Evolutionary conservation across 2,888 invertebrate species (phyloP), one percentile per base, ranked within the genome.

Genomic region (Hydraecia micacea): DNA sequence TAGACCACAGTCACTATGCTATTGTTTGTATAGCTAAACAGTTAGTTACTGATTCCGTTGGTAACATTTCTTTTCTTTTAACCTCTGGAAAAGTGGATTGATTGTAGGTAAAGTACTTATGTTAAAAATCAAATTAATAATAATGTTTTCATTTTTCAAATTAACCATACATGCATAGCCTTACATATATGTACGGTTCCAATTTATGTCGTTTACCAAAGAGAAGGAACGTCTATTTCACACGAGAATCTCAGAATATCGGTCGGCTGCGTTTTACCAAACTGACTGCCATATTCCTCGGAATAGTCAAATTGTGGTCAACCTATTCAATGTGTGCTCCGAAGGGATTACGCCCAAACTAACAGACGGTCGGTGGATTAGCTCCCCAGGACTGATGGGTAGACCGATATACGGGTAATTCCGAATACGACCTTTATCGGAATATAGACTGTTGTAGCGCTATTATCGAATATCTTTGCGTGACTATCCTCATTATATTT

Each of bases 291-390:
- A 62, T 49, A 66, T 79, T 42, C 36, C 46, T 39, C 15, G 42
- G 49, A 65, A 46, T 72, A 69, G n/a, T 79, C 63, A 60, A 58
- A 70, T 79, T 18, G 79, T 83, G 86, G 66, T 73, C 39, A 73
- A 67, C 55, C 70, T 65, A 75, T 76, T 71, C 79, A 83, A 78
- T 73, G 46, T 82, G 63, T 79, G 60, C 69, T 58, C 60, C 70
- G 66, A 73, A 79, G 32, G 79, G 83, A 79, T 84, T 85, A 84
- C 68, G 39, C 60, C 68, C 62, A 75, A 85, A 85, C 84, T 86
- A 85, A 83, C 86, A 86, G 79, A 73, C 84, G 84, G 63, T 49
- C 49, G 67, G 63, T 32, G 84, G 84, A 86, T 85, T 79, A 85
- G 66, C 70, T 75, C 70, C 28, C 58, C 78, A 63, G 63, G 39